Conservation (phyloP, 2,797 vertebrate genomes). For the Hirundo rustica region DNA sequence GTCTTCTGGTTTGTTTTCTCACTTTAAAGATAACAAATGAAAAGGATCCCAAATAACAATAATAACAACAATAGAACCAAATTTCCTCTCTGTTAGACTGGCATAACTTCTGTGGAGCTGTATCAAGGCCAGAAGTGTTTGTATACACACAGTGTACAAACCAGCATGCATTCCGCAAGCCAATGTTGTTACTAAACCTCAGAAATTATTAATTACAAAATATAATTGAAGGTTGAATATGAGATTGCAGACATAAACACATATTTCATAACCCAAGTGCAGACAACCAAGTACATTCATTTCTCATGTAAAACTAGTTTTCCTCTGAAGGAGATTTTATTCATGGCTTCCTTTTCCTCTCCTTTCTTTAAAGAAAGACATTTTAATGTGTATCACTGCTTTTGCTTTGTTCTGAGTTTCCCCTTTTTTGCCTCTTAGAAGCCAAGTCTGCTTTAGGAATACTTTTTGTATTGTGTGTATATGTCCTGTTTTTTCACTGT, state of each 20-base stretch:
- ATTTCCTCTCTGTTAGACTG: conserved; percentile 2
- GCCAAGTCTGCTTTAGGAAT: neutral
- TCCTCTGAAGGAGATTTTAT: neutral
- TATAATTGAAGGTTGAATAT: conserved; percentile 18
- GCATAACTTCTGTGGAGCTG: neutral
- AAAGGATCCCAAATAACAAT: neutral
- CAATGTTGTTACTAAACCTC: neutral
- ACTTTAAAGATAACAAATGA: neutral
- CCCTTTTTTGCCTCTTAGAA: neutral
- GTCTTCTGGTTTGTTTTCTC: conserved; percentile 23
- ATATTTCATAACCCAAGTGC: conserved; percentile 1
- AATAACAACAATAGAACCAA: neutral
- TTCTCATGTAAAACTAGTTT: neutral
- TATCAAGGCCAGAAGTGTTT: neutral
- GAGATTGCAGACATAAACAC: neutral
- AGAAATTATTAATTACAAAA: conserved; percentile 34
- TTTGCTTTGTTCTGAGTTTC: neutral
- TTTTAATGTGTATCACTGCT: neutral
- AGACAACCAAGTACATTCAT: neutral
- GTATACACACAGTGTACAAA: neutral
- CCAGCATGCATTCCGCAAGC: neutral
- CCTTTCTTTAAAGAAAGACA: neutral
- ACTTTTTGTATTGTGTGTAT: neutral
- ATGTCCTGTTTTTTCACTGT: neutral
- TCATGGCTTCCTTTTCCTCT: neutral